A percentile compares a stretch with the other conserved stretches of the same genome.
These are phyloP conservation scores for Leucania comma DNA, from an alignment of 2,888 invertebrate species.

Conservation along the genomic window DNA sequence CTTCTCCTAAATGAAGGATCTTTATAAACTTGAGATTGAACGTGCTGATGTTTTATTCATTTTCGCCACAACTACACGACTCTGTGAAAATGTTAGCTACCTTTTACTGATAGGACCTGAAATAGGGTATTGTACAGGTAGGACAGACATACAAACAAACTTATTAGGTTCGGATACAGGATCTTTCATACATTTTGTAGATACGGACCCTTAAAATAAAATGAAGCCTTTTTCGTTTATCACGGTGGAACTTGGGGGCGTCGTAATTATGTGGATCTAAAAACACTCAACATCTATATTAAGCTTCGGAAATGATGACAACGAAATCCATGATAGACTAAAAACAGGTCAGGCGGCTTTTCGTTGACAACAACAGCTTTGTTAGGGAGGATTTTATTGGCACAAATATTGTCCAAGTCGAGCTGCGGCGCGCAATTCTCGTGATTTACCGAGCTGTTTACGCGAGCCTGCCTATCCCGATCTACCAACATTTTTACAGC, in stretches of 20 bases:
- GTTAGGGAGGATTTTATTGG: constrained; percentile 89
- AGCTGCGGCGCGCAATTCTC: constrained; percentile 83
- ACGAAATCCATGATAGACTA: constrained; percentile 80
- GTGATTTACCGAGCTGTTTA: constrained; percentile 90
- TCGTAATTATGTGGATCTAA: constrained; percentile 45
- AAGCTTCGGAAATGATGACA: constrained; percentile 74
- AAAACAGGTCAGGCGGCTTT: constrained; percentile 86
- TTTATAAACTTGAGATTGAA: constrained; percentile 46
- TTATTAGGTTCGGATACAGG: constrained; percentile 1
- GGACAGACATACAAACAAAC: constrained; percentile 15
- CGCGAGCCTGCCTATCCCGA: constrained; percentile 82
- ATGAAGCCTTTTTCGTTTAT: constrained; percentile 3
- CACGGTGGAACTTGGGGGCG: background rate
- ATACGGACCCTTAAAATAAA: background rate
- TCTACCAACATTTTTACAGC: constrained; percentile 85
- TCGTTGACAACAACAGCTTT: constrained; percentile 89
- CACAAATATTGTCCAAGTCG: constrained; percentile 89
- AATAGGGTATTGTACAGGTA: constrained; percentile 8
- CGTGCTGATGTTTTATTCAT: constrained; percentile 42
- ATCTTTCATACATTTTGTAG: background rate
- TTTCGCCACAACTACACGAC: constrained; percentile 37
- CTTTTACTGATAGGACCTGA: constrained; percentile 13
- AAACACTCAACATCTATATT: constrained; percentile 61
- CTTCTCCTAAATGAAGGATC: constrained; percentile 41
- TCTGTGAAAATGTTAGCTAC: constrained; percentile 27